Percentiles rank a stretch among this genome's conserved stretches.
Conservation (phyloP, 2,797 vertebrate genomes). For the Tarsius wallacei region DNA sequence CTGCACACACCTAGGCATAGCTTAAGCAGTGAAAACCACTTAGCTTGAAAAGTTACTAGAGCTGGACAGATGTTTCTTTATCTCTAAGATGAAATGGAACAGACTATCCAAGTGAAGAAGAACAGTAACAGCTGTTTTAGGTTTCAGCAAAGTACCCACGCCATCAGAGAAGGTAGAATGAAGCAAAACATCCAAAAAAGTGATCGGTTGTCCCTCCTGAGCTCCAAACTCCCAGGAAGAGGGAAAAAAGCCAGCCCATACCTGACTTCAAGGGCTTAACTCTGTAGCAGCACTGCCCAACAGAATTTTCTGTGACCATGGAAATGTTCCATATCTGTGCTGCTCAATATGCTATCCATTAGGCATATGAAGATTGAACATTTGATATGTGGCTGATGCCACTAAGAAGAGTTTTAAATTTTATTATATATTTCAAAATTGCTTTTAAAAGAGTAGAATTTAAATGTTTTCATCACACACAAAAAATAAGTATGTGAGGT, state of each 20-base stretch:
- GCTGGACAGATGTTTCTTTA: not conserved
- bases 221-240: not conserved
- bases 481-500: too few relatives aligned
- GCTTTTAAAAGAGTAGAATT: not conserved
- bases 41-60: slow-evolving; percentile 1
- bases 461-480: not conserved
- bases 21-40: not conserved
- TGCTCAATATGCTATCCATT: too few relatives aligned
- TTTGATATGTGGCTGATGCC: too few relatives aligned
- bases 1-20: not conserved
- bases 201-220: not conserved
- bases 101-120: not conserved
- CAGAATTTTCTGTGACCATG: not conserved
- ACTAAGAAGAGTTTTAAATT: not conserved
- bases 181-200: not conserved
- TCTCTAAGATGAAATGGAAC: slow-evolving; percentile 11
- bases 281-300: not conserved
- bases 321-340: too few relatives aligned
- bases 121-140: not conserved
- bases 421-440: not conserved
- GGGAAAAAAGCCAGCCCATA: not conserved
- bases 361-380: too few relatives aligned
- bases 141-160: not conserved
- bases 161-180: not conserved
- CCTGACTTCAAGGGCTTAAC: not conserved